These are phyloP conservation scores for Percina caprodes DNA, from an alignment of 2,113 vertebrate species.

Conservation along the genomic window DNA sequence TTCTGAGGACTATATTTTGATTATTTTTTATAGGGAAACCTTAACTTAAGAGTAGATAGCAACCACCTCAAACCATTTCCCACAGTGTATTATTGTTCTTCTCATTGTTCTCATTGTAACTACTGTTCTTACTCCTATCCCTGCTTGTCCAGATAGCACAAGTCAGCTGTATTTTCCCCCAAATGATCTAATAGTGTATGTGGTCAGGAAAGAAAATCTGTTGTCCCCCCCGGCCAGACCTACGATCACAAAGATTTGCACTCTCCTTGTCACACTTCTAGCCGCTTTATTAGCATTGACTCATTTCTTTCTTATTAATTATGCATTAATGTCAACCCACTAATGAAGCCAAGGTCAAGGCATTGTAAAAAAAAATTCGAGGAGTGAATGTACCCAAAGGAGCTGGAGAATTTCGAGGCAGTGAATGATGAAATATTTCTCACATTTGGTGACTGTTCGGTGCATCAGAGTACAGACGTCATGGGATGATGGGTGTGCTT, in stretches of 20 bases:
- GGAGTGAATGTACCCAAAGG: constrained; percentile 30
- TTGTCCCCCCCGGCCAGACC: neutral
- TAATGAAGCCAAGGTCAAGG: constrained; percentile 74
- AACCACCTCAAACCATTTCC: constrained; percentile 18
- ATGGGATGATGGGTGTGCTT: constrained; percentile 47
- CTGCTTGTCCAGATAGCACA: constrained; percentile 14
- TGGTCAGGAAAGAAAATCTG: neutral
- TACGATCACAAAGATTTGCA: constrained; percentile 11
- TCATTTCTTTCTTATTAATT: constrained; percentile 80
- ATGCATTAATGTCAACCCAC: constrained; percentile 73
- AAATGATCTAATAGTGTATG: constrained; percentile 10
- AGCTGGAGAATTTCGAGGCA: constrained; percentile 27
- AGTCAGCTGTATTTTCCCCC: constrained; percentile 4
- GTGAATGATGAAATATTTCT: constrained; percentile 43
- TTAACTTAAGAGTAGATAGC: neutral
- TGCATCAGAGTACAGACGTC: constrained; percentile 20
- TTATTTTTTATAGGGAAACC: constrained; percentile 6
- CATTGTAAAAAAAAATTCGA: constrained; percentile 23
- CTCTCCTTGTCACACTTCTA: constrained; percentile 33
- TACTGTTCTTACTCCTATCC: neutral
- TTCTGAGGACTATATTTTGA: constrained; percentile 12
- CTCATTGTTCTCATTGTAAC: constrained; percentile 12
- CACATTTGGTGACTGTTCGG: constrained; percentile 14
- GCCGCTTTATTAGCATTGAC: constrained; percentile 62
- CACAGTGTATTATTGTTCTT: neutral